Evolutionary conservation across 2,797 vertebrate species (phyloP).

Genomic region (Masticophis lateralis): DNA sequence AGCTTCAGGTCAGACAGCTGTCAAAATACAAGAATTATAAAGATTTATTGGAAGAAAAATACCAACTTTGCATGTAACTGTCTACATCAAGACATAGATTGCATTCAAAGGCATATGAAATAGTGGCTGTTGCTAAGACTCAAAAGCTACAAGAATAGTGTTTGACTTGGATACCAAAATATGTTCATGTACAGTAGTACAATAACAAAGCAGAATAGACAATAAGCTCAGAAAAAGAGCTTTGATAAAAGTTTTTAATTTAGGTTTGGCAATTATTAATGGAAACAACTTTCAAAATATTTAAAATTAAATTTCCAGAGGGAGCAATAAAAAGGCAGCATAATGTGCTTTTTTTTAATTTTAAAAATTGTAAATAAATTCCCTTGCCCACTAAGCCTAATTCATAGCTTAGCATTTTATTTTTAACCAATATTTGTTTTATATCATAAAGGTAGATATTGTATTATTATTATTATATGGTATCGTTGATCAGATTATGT

Average conservation of each 20-base stretch:
- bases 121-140: background rate
- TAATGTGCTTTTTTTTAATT: background rate
- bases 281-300: background rate
- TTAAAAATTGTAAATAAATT: background rate
- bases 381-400: background rate
- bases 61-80: background rate
- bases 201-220: background rate
- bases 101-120: background rate
- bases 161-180: background rate
- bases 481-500: background rate
- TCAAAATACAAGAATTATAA: conserved; percentile 16
- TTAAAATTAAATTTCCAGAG: background rate
- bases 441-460: background rate
- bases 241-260: background rate
- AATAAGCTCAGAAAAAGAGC: background rate
- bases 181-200: background rate
- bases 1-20: background rate
- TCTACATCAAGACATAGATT: background rate
- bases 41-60: background rate
- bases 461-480: background rate
- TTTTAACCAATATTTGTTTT: background rate
- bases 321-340: background rate
- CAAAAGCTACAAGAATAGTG: background rate
- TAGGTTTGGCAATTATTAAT: background rate
- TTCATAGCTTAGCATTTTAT: background rate